phyloP scores from a whole-genome alignment of 2,113 vertebrate genomes.

The Psettodes erumei region DNA sequence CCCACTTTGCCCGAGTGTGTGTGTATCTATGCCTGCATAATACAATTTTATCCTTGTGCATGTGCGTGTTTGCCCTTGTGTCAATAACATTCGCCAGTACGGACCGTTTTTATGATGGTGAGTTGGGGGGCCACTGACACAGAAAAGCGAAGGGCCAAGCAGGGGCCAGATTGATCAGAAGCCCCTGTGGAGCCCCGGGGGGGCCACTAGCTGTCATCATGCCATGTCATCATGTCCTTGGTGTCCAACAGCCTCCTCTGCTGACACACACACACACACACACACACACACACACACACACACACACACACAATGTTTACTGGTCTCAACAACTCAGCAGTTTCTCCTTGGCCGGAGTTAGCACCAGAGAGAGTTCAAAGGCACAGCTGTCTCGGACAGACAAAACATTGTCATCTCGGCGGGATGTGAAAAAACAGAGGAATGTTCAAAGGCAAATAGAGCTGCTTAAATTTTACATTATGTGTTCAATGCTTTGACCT shows the following conservation, averaged over 20 bases:
- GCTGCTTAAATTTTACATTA: constrained; percentile 27
- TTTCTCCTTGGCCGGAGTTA: constrained; percentile 54
- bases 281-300: constrained; percentile 31
- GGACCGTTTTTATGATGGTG: constrained; percentile 12
- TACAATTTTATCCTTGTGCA: constrained; percentile 34
- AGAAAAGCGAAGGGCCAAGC: constrained; percentile 53
- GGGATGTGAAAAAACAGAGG: constrained; percentile 24
- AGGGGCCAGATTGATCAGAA: constrained; percentile 70
- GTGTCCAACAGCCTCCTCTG: constrained; percentile 68
- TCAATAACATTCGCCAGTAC: constrained; percentile 34
- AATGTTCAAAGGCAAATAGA: constrained; percentile 40
- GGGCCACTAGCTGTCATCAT: constrained; percentile 72
- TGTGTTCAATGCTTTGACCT: constrained; percentile 27
- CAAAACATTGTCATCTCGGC: constrained; percentile 33
- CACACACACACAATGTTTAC: constrained; percentile 29
- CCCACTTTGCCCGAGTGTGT: constrained; percentile 7
- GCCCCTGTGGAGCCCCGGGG: constrained; percentile 57
- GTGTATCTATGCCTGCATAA: constrained; percentile 29
- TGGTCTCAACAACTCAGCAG: constrained; percentile 62
- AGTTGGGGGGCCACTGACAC: constrained; percentile 34
- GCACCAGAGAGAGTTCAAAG: constrained; percentile 56
- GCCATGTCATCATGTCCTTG: constrained; percentile 67
- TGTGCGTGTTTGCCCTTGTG: constrained; percentile 54
- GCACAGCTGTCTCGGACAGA: constrained; percentile 47
- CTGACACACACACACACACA: constrained; percentile 62